These are phyloP conservation scores for Silurus aristotelis DNA, from an alignment of 2,797 vertebrate species.

Conservation along the genomic window DNA sequence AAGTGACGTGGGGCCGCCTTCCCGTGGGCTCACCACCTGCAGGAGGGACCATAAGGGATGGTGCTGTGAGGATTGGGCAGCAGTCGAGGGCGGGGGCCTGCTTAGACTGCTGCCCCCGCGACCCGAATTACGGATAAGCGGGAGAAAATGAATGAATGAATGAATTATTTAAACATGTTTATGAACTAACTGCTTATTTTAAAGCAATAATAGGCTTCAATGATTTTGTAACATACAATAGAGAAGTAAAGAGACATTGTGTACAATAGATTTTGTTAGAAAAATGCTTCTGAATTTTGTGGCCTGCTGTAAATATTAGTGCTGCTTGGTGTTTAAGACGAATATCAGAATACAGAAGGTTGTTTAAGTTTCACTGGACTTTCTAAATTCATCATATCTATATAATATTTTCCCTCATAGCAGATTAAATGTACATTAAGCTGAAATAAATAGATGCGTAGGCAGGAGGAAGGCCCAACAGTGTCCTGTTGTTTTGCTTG, in stretches of 20 bases:
- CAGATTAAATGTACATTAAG: neutral
- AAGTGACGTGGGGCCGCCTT: too few relatives aligned
- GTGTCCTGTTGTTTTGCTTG: neutral
- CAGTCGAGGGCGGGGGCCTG: too few relatives aligned
- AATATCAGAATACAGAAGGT: too few relatives aligned
- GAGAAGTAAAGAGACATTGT: neutral
- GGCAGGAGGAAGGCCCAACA: neutral
- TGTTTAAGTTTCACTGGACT: neutral
- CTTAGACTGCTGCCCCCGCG: too few relatives aligned
- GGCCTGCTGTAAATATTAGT: neutral
- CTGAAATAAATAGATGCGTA: neutral
- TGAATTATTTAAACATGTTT: neutral
- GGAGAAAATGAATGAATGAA: too few relatives aligned
- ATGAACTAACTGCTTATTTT: too few relatives aligned
- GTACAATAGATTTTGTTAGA: neutral
- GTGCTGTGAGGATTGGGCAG: too few relatives aligned
- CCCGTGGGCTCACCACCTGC: too few relatives aligned
- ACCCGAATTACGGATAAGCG: too few relatives aligned
- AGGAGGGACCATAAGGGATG: too few relatives aligned
- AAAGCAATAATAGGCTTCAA: neutral
- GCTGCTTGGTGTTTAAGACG: neutral
- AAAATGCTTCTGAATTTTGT: neutral
- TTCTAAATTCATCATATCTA: neutral
- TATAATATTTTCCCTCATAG: too few relatives aligned
- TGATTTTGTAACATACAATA: neutral